These are phyloP conservation scores for Epirrita christyi DNA, from an alignment of 2,888 invertebrate genomes.

Conservation along the genomic window DNA sequence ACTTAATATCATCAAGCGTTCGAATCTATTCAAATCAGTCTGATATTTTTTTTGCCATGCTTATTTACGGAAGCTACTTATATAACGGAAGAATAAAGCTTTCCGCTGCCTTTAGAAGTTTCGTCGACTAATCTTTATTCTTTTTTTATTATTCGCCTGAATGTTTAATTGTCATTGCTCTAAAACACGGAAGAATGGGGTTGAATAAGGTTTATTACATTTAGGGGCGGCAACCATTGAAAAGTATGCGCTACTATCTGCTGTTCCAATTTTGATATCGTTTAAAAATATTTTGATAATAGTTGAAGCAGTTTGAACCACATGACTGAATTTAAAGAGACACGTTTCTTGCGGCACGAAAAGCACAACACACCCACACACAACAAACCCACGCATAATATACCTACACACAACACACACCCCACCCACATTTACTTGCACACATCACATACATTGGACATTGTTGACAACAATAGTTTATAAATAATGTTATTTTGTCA, in stretches of 20 bases:
- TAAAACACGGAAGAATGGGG: slow-evolving; percentile 41
- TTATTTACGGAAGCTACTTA: slow-evolving; percentile 7
- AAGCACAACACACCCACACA: no score
- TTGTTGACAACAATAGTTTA: no score
- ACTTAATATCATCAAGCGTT: not conserved
- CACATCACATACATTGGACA: no score
- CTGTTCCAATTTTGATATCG: not conserved
- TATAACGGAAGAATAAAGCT: slow-evolving; percentile 11
- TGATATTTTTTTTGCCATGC: not conserved
- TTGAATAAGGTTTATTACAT: slow-evolving; percentile 31
- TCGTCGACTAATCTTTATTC: slow-evolving; percentile 23
- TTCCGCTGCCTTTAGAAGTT: slow-evolving; percentile 11
- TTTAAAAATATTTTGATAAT: no score
- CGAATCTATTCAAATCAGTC: not conserved
- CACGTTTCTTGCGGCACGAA: no score
- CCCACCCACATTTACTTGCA: no score
- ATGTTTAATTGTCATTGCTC: slow-evolving; percentile 42
- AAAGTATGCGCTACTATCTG: not conserved
- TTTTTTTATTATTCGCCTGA: slow-evolving; percentile 20
- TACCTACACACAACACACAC: no score
- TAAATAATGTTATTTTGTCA: no score
- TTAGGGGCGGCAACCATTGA: not conserved
- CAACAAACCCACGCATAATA: no score
- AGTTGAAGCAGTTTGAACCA: no score
- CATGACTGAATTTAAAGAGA: no score